Base-by-base conservation (phyloP, 2,797 vertebrate genomes). In the Dermochelys coriacea region DNA sequence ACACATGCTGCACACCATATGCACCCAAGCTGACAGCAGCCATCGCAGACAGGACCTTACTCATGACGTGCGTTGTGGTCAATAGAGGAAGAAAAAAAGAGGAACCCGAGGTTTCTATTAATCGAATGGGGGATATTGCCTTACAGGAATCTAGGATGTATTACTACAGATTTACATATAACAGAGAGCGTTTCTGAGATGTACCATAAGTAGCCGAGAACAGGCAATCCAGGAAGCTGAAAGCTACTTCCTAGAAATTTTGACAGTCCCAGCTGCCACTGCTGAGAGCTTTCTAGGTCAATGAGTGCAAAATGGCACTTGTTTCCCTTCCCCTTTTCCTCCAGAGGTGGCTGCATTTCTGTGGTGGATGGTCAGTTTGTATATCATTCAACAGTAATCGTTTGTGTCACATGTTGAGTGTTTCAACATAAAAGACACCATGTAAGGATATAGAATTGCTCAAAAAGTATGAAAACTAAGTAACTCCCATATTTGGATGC, bases 31-130 rank as follows among this genome's bases (percentile, higher is more conserved):
- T 92, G 89, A 88, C 92, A 96, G 55, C 59, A 95, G 95, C 75
- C 55, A 41, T 12, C 89, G 88, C 95, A 95, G 94, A 94, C 87
- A 8, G 94, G 95, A 93, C 95, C 95, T 88, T 37, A 86, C 92
- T 97, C 49, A 2, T 97, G 96, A 97, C 95, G 95, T 79, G 92
- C 41, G 94, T 86, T 97, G 96, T 95, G 95, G 97, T 95, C 96
- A 96, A 71, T 80, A 97, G 95, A 96, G 96, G 97, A 97, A 97
- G 84, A 90, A 92, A 82, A 95, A 97, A 95, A 96, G 68, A 88
- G 94, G 97, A 97, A 96, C 93, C 92, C 3, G 0, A 88, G 92
- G 93, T 96, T 96, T 97, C 95, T 95, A 85, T 94, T 94, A 85
- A 86, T 91, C 2, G 8, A 61, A 68, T 23, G 57, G 81, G 85